Base-by-base conservation (phyloP, 1,140 invertebrate species). In the Stenopsyche tienmushanensis region DNA sequence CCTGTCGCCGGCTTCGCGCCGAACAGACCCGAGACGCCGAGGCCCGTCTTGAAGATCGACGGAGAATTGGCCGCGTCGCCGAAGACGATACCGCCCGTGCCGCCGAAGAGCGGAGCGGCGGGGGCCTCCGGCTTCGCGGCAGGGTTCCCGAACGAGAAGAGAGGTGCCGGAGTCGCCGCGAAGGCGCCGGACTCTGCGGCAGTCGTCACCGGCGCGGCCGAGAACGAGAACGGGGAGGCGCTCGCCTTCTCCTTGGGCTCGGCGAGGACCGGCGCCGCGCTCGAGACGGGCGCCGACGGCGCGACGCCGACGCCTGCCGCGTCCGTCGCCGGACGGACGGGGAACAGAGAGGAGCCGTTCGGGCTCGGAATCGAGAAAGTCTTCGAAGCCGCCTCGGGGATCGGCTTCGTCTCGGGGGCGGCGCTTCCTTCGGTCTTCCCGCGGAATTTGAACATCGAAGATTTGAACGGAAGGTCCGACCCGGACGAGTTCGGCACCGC, bases 121-220 rank as follows among this genome's bases (percentile, higher is more conserved):
- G 58, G 29, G 9, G 41, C 15, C 13, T 50, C 45, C 1, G 59
- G 1, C 21, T 50, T 52, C 5, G 59, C 2, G 9, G 47, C 10
- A 3, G 67, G 26, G 20, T 42, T 29, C n/a, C 67, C 64, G 39
- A 65, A 70, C 7, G 67, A 44, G 21, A 70, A 66, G 1, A 62
- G 13, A 2, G 59, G 45, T 7, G 64, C 18, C 20, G 54, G 44
- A 3, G 54, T 9, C 3, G 64, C 23, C 10, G 53, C 34, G 39
- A 53, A 62, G 13, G 34, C 21, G 41, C 41, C 60, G 3, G 67
- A 25, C 5, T 15, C 24, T 1, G 63, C 20, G 1, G 44, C 5
- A 26, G 49, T 44, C 10, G 63, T 1, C 3, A 24, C n/a, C 3
- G 57, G 24, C 0, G 2, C 18, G 29, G 53, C 23, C 1, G 67